Evolutionary conservation across 92 coral and sea anemone genomes (phyloP).

Genomic region (Zoanthus gigantus): DNA sequence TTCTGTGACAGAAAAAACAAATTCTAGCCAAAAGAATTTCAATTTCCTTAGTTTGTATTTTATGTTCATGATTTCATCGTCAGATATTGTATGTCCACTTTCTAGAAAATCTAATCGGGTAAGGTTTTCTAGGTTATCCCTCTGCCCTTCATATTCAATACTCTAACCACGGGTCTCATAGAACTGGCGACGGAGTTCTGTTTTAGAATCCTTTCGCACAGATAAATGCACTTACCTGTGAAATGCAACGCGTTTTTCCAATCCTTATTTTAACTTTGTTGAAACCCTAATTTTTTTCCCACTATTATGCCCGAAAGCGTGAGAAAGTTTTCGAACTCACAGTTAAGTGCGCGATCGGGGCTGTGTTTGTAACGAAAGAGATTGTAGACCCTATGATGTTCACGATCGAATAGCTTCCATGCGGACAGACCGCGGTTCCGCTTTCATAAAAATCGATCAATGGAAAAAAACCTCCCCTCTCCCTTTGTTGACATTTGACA

Average conservation of each 20-base stretch:
- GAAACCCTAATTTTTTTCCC: background rate
- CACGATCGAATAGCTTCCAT: slow-evolving; percentile 37
- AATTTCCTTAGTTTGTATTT: background rate
- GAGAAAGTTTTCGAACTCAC: background rate
- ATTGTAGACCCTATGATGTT: slow-evolving; percentile 33
- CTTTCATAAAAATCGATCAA: slow-evolving; percentile 90
- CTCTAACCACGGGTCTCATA: background rate
- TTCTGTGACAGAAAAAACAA: slow-evolving; percentile 36
- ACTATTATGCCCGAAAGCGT: background rate
- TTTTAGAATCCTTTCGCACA: slow-evolving; percentile 9
- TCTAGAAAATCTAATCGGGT: background rate
- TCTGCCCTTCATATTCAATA: background rate
- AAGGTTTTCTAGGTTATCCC: background rate
- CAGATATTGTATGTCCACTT: background rate
- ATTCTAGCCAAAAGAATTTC: slow-evolving; percentile 19
- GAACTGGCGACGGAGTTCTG: slow-evolving; percentile 8
- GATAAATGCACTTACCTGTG: slow-evolving; percentile 40
- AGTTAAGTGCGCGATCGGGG: background rate
- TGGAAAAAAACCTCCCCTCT: slow-evolving; percentile 88
- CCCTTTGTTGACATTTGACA: slow-evolving; percentile 97
- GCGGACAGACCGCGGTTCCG: slow-evolving; percentile 83
- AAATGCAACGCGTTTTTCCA: slow-evolving; percentile 5
- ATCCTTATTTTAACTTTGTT: background rate
- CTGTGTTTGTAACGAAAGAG: slow-evolving; percentile 35
- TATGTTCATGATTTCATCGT: background rate